These are phyloP conservation scores for Phenacoccus solenopsis DNA, from an alignment of 1,140 invertebrate genomes.

Conservation along the genomic window DNA sequence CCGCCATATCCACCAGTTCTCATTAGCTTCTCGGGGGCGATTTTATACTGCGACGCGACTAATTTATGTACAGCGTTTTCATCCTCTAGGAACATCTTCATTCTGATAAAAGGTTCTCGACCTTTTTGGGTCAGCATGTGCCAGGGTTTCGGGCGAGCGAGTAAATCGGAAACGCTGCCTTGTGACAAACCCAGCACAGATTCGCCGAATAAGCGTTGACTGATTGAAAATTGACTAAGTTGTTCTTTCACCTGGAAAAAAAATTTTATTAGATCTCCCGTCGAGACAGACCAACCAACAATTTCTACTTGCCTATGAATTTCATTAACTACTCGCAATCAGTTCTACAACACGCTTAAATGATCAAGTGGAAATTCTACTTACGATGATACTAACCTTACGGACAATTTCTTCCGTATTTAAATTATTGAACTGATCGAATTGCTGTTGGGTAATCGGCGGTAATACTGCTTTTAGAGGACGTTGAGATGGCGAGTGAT, in stretches of 20 bases:
- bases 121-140: slow-evolving; percentile 90
- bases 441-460: slow-evolving; percentile 97
- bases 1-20: slow-evolving; percentile 82
- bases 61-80: slow-evolving; percentile 93
- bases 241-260: slow-evolving; percentile 78
- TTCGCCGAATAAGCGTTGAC: slow-evolving; percentile 94
- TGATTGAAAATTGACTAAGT: slow-evolving; percentile 95
- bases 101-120: slow-evolving; percentile 89
- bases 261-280: too few relatives aligned
- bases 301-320: too few relatives aligned
- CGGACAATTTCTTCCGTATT: slow-evolving; percentile 98
- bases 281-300: too few relatives aligned
- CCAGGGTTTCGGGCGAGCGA: slow-evolving; percentile 93
- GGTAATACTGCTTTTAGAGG: slow-evolving; percentile 91
- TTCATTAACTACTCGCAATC: too few relatives aligned
- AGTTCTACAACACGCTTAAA: too few relatives aligned
- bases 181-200: slow-evolving; percentile 92
- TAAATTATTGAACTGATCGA: slow-evolving; percentile 94
- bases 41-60: slow-evolving; percentile 94
- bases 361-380: too few relatives aligned
- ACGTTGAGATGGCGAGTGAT: slow-evolving; percentile 64
- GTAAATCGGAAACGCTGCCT: slow-evolving; percentile 85
- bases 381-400: slow-evolving; percentile 48
- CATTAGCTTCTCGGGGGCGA: slow-evolving; percentile 91
- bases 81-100: slow-evolving; percentile 97